A percentile compares a stretch with the other conserved stretches of the same genome.
These are phyloP conservation scores for Nanorana parkeri DNA, from an alignment of 2,113 vertebrate genomes.

Conservation along the genomic window DNA sequence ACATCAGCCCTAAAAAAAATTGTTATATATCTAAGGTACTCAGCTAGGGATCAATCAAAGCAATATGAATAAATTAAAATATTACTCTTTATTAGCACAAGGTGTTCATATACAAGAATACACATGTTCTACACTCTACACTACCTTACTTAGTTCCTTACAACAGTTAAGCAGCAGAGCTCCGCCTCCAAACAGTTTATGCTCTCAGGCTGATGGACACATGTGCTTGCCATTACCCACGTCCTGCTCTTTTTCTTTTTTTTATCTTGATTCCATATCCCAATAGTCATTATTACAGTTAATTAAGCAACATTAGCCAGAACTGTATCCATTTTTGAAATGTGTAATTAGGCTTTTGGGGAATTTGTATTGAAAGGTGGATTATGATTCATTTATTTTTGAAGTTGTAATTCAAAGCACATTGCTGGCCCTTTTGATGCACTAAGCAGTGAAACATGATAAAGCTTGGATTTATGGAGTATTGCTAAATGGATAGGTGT, in stretches of 20 bases:
- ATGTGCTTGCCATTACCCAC: slow-evolving; percentile 77
- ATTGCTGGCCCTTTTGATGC: slow-evolving; percentile 59
- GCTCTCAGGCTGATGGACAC: slow-evolving; percentile 62
- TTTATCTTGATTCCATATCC: slow-evolving; percentile 63
- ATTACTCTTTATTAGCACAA: slow-evolving; percentile 57
- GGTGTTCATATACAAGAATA: slow-evolving; percentile 59
- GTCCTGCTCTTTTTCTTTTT: slow-evolving; percentile 55
- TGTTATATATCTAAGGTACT: slow-evolving; percentile 33
- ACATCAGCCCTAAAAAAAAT: slow-evolving; percentile 20
- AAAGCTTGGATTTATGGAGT: slow-evolving; percentile 51
- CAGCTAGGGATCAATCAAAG: slow-evolving; percentile 27
- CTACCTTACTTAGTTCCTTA: slow-evolving; percentile 62
- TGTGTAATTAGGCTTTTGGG: slow-evolving; percentile 74
- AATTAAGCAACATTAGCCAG: slow-evolving; percentile 74
- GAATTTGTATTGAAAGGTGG: slow-evolving; percentile 66
- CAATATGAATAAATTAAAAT: background rate
- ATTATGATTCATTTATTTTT: slow-evolving; percentile 70
- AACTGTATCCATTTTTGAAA: slow-evolving; percentile 73
- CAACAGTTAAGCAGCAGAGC: slow-evolving; percentile 64
- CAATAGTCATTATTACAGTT: slow-evolving; percentile 64
- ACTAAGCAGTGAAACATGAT: slow-evolving; percentile 49
- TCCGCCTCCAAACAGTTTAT: slow-evolving; percentile 53
- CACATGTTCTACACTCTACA: slow-evolving; percentile 62
- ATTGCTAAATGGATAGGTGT: slow-evolving; percentile 45
- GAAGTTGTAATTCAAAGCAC: slow-evolving; percentile 69